These are phyloP conservation scores for Ametastegia equiseti DNA, from an alignment of 2,888 invertebrate species.

Conservation along the genomic window DNA sequence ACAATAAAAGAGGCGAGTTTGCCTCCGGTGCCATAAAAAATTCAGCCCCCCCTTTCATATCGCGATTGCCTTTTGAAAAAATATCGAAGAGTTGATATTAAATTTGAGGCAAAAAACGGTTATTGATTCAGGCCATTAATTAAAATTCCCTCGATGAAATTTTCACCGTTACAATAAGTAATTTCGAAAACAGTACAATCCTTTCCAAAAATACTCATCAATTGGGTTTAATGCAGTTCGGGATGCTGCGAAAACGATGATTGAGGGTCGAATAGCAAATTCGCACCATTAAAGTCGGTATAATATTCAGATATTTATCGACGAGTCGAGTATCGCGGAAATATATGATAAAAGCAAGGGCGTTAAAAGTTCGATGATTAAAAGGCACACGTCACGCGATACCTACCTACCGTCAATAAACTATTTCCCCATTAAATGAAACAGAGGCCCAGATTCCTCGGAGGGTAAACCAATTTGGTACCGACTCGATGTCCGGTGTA, in stretches of 20 bases:
- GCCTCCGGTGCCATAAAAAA: background rate
- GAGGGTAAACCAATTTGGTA: conserved; percentile 2
- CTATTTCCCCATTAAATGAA: conserved; percentile 30
- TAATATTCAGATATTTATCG: background rate
- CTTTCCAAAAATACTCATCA: background rate
- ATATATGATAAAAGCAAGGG: background rate
- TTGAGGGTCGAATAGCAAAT: background rate
- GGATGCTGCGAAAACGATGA: background rate
- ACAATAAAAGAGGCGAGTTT: conserved; percentile 17
- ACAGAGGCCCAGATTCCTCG: conserved; percentile 6
- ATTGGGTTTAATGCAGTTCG: background rate
- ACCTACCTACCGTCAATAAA: background rate
- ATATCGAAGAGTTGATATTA: no score
- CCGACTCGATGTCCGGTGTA: background rate
- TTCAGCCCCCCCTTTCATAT: background rate
- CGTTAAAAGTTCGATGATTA: background rate
- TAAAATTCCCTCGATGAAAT: background rate
- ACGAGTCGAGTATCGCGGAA: background rate
- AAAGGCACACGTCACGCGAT: background rate
- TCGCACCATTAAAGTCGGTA: background rate
- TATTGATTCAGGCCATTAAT: background rate
- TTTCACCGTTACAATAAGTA: background rate
- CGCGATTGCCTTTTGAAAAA: background rate
- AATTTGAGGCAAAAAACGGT: background rate
- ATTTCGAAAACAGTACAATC: background rate